These are phyloP conservation scores for Noctua comes DNA, from an alignment of 2,888 invertebrate species.

Conservation along the genomic window DNA sequence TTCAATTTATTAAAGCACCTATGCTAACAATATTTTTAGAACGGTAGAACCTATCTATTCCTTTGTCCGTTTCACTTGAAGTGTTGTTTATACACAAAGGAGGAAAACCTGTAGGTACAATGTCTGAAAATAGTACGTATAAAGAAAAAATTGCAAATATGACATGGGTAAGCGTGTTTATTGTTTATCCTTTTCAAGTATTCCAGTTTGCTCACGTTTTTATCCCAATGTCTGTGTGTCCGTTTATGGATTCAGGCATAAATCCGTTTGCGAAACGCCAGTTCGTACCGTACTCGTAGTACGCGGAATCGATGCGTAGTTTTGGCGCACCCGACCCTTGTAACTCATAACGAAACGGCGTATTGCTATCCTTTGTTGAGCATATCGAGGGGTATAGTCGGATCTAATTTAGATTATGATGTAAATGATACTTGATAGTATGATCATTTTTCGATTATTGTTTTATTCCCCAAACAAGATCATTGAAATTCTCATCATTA, in stretches of 20 bases:
- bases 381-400: constrained; percentile 64
- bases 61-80: constrained; percentile 4
- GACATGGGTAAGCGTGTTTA: constrained; percentile 65
- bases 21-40: no score
- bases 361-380: constrained; percentile 68
- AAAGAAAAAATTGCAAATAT: constrained; percentile 54
- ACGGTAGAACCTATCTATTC: neutral
- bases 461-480: neutral
- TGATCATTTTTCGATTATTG: constrained; percentile 21
- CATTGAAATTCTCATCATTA: neutral
- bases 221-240: constrained; percentile 71
- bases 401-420: constrained; percentile 57
- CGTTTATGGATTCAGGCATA: constrained; percentile 80
- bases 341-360: constrained; percentile 79
- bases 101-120: constrained; percentile 6
- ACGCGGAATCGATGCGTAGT: constrained; percentile 80
- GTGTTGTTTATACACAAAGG: constrained; percentile 20
- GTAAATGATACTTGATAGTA: constrained; percentile 44
- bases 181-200: constrained; percentile 64
- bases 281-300: constrained; percentile 68
- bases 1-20: neutral
- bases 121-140: constrained; percentile 19
- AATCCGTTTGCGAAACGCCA: constrained; percentile 84
- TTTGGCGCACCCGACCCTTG: constrained; percentile 81
- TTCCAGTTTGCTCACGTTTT: constrained; percentile 66